These are phyloP conservation scores for human (Homo sapiens) DNA, from an alignment of 2,113 vertebrate genomes.

Conservation along the genomic window GRCh38 chr4:71383001-71383500, in stretches of 20 bases:
- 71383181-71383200: neutral
- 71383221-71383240: neutral
- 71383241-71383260: neutral
- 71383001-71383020: constrained; percentile 3
- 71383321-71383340: neutral
- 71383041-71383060: neutral
- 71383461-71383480: neutral
- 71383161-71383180: neutral
- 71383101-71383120: neutral
- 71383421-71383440: neutral
- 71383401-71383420: neutral
- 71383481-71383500: neutral
- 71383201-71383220: neutral
- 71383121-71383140: neutral
- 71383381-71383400: neutral
- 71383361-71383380: neutral
- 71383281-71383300: neutral
- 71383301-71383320: constrained; percentile 6
- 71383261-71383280: neutral
- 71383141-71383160: neutral
- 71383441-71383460: neutral
- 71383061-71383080: neutral
- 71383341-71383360: neutral
- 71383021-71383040: constrained; percentile 51
- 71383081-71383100: neutral